Base-by-base conservation (phyloP, 92 coral and sea anemone genomes). In the Heteractis magnifica region DNA sequence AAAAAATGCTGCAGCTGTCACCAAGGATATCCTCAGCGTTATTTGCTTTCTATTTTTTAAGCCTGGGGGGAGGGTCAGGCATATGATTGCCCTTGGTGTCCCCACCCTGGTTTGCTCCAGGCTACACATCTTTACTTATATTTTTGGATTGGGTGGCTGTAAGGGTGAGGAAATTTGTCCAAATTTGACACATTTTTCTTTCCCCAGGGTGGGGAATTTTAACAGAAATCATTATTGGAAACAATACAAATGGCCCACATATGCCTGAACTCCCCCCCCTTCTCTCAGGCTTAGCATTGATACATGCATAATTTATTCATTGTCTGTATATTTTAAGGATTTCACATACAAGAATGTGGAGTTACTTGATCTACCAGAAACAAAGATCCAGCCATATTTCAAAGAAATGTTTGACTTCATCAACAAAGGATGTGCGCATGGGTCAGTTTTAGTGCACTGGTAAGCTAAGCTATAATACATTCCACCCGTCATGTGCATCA, bases 381-480 rank as follows among this genome's bases (percentile, higher is more conserved):
- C 94, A 59, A 76, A 89, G 41, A 92, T 97, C 9, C 71, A 83
- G 52, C 79, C 50, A 51, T 83, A 90, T 87, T 91, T 94, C 78
- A 76, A 87, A 23, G 89, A 89, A 65, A 71, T 92, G 79, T 94
- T 97, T 79, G 80, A 93, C 48, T 97, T 94, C 72, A 94, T 97
- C 59, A 77, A 86, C 6, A 73, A 56, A 77, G 97, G 94, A 44
- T 72, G 77, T 19, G 60, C 26, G 49, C 64, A 71, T 80, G 98
- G 98, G 13, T 88, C 89, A 20, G 88, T 90, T 52, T 92, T 97
- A 14, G 93, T 97, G 71, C 98, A 95, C 87, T 95, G 98, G 98
- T 95, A 91, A 84, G 96, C 8, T 65, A 8, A 55, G 14, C 26
- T 52, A 10, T 50, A n/a, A 10, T 23, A 74, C 50, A 13, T 18